Evolutionary conservation across 2,888 invertebrate genomes (phyloP), one percentile per base, ranked within the genome.

Genomic region (Ommatoiulus sabulosus): DNA sequence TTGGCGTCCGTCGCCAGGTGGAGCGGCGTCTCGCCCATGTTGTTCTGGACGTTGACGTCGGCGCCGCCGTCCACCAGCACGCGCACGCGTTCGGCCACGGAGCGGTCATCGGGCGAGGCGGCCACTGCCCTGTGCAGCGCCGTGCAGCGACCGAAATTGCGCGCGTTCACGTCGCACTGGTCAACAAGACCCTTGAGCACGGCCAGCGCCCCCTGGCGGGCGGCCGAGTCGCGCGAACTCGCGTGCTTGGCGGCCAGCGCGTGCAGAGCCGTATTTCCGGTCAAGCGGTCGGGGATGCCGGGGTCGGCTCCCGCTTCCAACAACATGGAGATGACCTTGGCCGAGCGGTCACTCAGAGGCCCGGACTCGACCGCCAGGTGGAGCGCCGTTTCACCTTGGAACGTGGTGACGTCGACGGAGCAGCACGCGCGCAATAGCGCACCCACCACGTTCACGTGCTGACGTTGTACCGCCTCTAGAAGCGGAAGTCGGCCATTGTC

Each of bases 311-410:
- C 90, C n/a, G 88, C 85, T 2, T 90, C 90, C 44, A 90, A 44
- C 7, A 90, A 80, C n/a, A 89, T 24, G 10, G 44, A 80, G 4
- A 90, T 88, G 15, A 90, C 44, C 24, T 89, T 88, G 12, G 89
- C 89, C 3, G 44, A 46, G 8, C 24, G 7, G 6, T 63, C 63
- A 2, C 90, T 88, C 44, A 90, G 89, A 0, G 89, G 86, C 44
- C 90, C 88, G 0, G 90, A 89, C 15, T 89, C 87, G 3, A 90
- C 89, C 8, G 90, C 90, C 52, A 90, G 88, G 57, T 90, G 90
- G 52, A 90, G 52, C 3, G 90, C 90, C 2, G 90, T 90, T 20
- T 90, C 90, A 10, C 90, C 90, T 12, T 90, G 89, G 35, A 87
- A 88, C 57, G 89, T 90, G 20, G 90, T 86, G 17, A 89, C 89